Conservation (phyloP, 1,140 invertebrate genomes). For the Yoshiicerus persimilis region DNA sequence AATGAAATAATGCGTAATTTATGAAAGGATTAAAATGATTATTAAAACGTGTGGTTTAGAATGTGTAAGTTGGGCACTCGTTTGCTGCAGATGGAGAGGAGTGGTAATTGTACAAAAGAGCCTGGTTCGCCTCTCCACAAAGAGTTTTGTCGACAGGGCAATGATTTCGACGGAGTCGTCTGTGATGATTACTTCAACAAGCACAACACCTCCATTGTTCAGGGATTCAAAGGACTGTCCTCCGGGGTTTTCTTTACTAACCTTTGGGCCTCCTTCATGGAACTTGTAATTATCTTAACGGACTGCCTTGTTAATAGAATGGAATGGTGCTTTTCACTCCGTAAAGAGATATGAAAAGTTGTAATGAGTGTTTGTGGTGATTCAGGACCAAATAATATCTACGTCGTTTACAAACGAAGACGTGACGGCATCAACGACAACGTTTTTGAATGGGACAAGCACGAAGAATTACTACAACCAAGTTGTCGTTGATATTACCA, state of each 20-base stretch:
- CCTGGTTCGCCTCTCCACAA: slow-evolving; percentile 64
- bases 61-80: slow-evolving; percentile 90
- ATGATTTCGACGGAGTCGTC: slow-evolving; percentile 55
- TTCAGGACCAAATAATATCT: slow-evolving; percentile 31
- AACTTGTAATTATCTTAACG: neutral
- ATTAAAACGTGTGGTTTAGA: slow-evolving; percentile 58
- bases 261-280: slow-evolving; percentile 41
- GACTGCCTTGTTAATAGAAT: neutral
- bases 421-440: slow-evolving; percentile 19
- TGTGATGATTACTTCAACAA: slow-evolving; percentile 78
- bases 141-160: slow-evolving; percentile 64
- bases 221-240: slow-evolving; percentile 75
- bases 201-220: slow-evolving; percentile 60
- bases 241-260: slow-evolving; percentile 75
- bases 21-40: slow-evolving; percentile 1
- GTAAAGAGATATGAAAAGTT: neutral
- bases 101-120: slow-evolving; percentile 76
- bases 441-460: slow-evolving; percentile 29
- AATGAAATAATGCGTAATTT: neutral
- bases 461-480: slow-evolving; percentile 66
- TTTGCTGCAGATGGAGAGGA: slow-evolving; percentile 71
- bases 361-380: neutral
- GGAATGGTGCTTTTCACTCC: neutral
- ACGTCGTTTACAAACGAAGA: slow-evolving; percentile 40
- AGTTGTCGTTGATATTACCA: slow-evolving; percentile 86